Percentiles rank a stretch among this genome's conserved stretches.
Conservation (phyloP, 1,140 invertebrate species). For the Zophobas morio region DNA sequence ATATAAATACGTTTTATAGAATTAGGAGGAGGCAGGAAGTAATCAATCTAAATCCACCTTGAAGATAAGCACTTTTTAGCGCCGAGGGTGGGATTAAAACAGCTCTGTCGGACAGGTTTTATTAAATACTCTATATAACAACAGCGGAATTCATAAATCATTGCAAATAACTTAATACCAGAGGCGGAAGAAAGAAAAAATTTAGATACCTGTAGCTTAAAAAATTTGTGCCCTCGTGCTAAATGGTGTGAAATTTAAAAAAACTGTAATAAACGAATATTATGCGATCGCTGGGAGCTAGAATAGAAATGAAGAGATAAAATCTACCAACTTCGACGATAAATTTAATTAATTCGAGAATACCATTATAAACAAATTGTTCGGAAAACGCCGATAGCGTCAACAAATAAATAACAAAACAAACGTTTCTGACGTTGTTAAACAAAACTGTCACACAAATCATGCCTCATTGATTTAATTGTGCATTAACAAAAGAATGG, state of each 20-base stretch:
- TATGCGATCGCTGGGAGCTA: too few relatives aligned
- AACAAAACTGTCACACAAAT: neutral
- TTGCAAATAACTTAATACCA: neutral
- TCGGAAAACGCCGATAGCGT: conserved; percentile 1
- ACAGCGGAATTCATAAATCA: conserved; percentile 26
- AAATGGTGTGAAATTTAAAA: too few relatives aligned
- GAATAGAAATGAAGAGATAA: too few relatives aligned
- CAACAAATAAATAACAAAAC: neutral
- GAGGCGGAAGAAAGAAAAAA: too few relatives aligned
- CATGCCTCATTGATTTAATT: too few relatives aligned
- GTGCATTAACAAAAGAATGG: too few relatives aligned
- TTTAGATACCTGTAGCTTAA: too few relatives aligned
- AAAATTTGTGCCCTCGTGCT: too few relatives aligned
- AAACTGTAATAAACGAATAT: too few relatives aligned
- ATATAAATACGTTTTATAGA: conserved; percentile 40
- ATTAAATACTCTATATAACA: conserved; percentile 19
- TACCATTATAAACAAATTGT: conserved; percentile 14
- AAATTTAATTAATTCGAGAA: conserved; percentile 6
- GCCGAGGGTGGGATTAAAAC: conserved; percentile 20
- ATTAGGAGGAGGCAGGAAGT: conserved; percentile 8
- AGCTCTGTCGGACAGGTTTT: conserved; percentile 6
- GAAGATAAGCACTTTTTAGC: conserved; percentile 34
- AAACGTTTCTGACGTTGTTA: neutral
- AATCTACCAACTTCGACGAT: neutral
- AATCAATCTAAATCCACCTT: conserved; percentile 35